Evolutionary conservation across 2,797 vertebrate genomes (phyloP), one percentile per base, ranked within the genome.

Genomic region (Phylloscopus collybita): DNA sequence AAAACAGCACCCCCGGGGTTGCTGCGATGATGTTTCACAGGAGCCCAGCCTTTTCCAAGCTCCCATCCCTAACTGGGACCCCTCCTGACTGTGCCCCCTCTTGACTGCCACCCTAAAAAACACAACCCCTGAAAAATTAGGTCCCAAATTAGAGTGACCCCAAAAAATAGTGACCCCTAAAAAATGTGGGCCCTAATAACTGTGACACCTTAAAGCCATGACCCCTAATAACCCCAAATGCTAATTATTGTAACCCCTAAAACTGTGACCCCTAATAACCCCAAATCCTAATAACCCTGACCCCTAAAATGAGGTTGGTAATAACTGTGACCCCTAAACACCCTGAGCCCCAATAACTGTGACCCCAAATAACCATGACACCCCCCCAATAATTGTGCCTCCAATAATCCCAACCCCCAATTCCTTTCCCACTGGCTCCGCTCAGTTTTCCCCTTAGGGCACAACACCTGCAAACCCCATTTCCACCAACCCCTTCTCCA

Each of bases 11-110:
- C 53, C 25, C 40, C 4, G 1, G 57, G 6, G 29, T 21, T 19
- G 34, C 17, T 6, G 2, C 51, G 21, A 5, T 6, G 26, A 9
- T 10, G 34, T 22, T 86, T 38, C 32, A n/a, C 1, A 0, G 57
- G 49, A 74, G 26, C 38, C 44, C 54, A 38, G 49, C 61, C 38
- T 49, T 62, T 57, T 25, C 54, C 54, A 26, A 18, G 38, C 9
- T 61, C 44, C 78, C 14, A 4, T 22, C 21, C 64, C 54, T 20
- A 12, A 27, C 8, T 2, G 2, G 20, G 27, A 36, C 27, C 27
- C 49, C 64, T 57, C 27, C 9, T 10, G 32, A 29, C 9, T 2
- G 3, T 30, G 32, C 10, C 11, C 36, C 19, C 80, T 65, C 44
- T 16, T 6, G 6, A n/a, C 11, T 8, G 62, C 13, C 54, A 69